phyloP scores from a whole-genome alignment of 2,113 vertebrate species.

The Lanius collurio region DNA sequence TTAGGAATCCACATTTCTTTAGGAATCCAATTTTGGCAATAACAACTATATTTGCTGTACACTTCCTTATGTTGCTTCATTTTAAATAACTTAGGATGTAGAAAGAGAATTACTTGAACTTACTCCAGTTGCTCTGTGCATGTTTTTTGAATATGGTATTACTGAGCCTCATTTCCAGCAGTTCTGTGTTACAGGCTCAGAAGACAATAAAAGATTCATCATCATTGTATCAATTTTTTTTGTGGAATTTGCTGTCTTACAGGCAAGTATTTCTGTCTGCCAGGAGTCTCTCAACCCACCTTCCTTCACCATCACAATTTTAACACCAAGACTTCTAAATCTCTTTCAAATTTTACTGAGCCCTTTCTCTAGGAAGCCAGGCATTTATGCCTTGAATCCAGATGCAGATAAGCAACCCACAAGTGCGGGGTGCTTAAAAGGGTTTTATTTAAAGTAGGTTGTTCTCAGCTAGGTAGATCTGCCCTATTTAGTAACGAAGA shows the following conservation, averaged over 20 bases:
- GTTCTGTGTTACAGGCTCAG: not conserved
- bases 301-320: not conserved
- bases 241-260: not conserved
- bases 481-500: not conserved
- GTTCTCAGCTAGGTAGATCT: rapidly evolving
- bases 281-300: not conserved
- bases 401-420: not conserved
- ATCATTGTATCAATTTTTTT: not conserved
- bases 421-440: rapidly evolving
- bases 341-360: not conserved
- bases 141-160: rapidly evolving
- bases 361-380: not conserved
- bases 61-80: not conserved
- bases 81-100: not conserved
- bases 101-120: not conserved
- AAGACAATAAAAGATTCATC: not conserved
- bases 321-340: not conserved
- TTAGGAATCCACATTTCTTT: not conserved
- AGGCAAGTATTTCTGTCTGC: not conserved
- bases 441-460: not conserved
- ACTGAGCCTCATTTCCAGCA: not conserved
- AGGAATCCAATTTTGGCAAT: not conserved
- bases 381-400: not conserved
- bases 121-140: not conserved
- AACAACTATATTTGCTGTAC: not conserved